Evolutionary conservation across 1,140 invertebrate species (phyloP), one percentile per base, ranked within the genome.

Genomic region (Drosophila erecta): DNA sequence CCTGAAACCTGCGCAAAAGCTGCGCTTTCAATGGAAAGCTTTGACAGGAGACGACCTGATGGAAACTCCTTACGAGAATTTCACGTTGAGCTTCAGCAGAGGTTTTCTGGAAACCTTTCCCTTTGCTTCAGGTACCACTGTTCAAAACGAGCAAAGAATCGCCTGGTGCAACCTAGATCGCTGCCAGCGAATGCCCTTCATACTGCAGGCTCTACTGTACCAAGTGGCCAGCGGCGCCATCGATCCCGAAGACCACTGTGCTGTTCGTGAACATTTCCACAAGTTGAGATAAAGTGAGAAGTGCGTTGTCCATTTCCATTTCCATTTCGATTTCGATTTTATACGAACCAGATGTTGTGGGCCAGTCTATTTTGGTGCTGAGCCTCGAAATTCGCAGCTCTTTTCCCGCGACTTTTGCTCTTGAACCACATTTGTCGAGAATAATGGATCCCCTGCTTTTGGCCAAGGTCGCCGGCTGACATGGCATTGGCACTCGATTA

Each of bases 331-430:
- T 80, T 84, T 51, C 37, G 43, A 22, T 67, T 80, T 86, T 79
- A 86, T 83, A 87, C 35, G 62, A 86, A 89, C 59, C 83, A 86
- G 83, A 86, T 86, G 83, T 69, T 38, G 8, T 27, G 17, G 57
- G 35, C 27, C 38, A 43, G 43, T 81, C 83, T 87, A 86, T 86
- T 86, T 86, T 78, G 15, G 58, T 49, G 65, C 76, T 67, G 54
- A 72, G 64, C 61, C 70, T 69, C 47, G 14, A 55, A 84, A 70
- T 65, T 74, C 54, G 65, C 61, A 61, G 53, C 71, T 62, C 58
- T 60, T 60, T 20, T 51, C 44, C 55, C 55, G 61, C 50, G 35
- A 12, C 37, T 41, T 47, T 46, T 79, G 77, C 78, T 74, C 81
- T 85, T 85, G 77, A 85, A 86, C 66, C 78, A 75, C 49, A 74